Percentiles rank a stretch among this genome's conserved stretches.
Evolutionary conservation across 2,888 invertebrate genomes (phyloP).

Genomic region (Coecobrya sp.): DNA sequence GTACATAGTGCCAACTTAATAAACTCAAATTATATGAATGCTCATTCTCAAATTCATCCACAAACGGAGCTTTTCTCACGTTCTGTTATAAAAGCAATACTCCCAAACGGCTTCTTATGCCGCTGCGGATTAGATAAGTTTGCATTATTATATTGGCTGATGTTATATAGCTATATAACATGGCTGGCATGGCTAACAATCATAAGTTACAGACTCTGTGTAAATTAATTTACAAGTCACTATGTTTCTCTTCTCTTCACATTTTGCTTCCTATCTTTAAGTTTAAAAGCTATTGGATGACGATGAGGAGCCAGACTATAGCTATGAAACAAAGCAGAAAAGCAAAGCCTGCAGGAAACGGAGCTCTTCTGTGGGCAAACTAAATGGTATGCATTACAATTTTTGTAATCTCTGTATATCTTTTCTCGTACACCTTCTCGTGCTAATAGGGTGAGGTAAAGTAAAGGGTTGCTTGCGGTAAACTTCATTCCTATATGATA

Average conservation of each 20-base stretch:
- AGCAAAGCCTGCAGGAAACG: background rate
- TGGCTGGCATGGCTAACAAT: background rate
- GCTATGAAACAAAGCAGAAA: background rate
- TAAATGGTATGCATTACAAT: background rate
- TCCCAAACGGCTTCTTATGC: background rate
- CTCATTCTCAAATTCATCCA: background rate
- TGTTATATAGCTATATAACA: background rate
- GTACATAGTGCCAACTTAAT: background rate
- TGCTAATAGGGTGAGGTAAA: background rate
- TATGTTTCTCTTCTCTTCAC: background rate
- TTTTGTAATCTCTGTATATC: background rate
- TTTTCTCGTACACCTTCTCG: background rate
- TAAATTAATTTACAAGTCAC: background rate
- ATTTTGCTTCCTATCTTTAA: background rate
- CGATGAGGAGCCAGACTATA: background rate
- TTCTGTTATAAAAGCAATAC: background rate
- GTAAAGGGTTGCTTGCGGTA: background rate
- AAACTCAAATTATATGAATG: background rate
- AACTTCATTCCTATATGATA: background rate
- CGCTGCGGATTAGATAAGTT: background rate
- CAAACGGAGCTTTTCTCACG: conserved; percentile 1
- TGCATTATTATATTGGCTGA: background rate
- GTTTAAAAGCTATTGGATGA: background rate
- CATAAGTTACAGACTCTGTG: background rate
- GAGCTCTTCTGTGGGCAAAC: background rate